Evolutionary conservation across 2,797 vertebrate genomes (phyloP), one percentile per base, ranked within the genome.

Genomic region (Sebastolobus altivelis): DNA sequence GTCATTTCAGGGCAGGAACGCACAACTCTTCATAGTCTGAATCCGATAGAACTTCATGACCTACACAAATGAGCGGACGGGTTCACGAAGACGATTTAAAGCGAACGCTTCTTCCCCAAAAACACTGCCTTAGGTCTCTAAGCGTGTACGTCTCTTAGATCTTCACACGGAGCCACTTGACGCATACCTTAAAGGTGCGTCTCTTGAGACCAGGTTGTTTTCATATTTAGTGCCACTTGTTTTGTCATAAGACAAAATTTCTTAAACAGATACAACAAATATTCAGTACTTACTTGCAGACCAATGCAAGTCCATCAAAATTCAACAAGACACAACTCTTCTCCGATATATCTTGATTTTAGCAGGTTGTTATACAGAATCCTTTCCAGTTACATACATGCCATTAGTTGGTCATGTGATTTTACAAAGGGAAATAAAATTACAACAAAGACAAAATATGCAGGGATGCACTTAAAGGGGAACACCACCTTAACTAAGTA

Each of bases 31-130:
- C 31, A 49, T 18, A 22, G 59, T 46, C 25, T 54, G n/a, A 49
- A 74, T 81, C 74, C 84, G 59, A 69, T 54, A 43, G 68, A 70
- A 71, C 67, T 65, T 54, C n/a, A 40, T 81, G 62, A 52, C 62
- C 60, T 67, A 52, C 75, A 52, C 37, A 84, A 81, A 82, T 69
- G n/a, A 81, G 56, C 10, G 5, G 38, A 66, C 8, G 5, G 49
- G 27, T 71, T 80, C 74, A 69, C 35, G 33, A 13, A 37, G 12
- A 68, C 7, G 54, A 40, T 69, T 73, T 58, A 29, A 79, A 49
- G 77, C 4, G 4, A 84, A 55, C 1, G 5, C 59, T 22, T 35
- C 20, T 6, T 27, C 37, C 22, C 13, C 14, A 46, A 49, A 37
- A 70, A 69, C 33, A 54, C 59, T 62, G 54, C 75, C 54, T 67